Percentiles rank a stretch among this genome's conserved stretches.
Conservation (phyloP, 2,888 invertebrate genomes). For the Tupiocoris notatus region DNA sequence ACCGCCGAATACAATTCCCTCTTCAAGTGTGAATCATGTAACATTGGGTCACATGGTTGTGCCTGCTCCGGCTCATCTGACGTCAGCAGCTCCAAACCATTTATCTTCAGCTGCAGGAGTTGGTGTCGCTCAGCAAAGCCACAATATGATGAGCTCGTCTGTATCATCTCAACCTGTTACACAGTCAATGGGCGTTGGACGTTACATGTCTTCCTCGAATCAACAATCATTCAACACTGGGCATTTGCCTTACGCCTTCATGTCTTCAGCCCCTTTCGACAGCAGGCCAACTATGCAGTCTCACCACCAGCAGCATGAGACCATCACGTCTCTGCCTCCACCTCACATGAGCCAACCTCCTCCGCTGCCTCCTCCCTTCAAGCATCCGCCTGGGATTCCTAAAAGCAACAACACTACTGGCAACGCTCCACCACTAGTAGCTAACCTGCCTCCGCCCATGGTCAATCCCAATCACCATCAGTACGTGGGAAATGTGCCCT, state of each 20-base stretch:
- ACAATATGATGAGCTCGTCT: background rate
- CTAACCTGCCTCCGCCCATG: constrained; percentile 22
- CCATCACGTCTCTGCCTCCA: constrained; percentile 12
- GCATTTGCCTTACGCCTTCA: constrained; percentile 24
- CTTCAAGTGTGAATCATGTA: background rate
- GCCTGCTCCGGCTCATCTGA: background rate
- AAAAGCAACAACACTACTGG: constrained; percentile 1
- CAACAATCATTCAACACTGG: background rate
- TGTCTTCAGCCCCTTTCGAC: background rate
- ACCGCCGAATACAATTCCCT: background rate
- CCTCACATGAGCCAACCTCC: constrained; percentile 1
- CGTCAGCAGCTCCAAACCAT: background rate
- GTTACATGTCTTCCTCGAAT: background rate
- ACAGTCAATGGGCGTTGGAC: background rate
- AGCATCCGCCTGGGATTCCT: constrained; percentile 25
- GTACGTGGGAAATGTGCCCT: constrained; percentile 29
- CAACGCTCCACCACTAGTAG: constrained; percentile 1
- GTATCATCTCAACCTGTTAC: background rate
- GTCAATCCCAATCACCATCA: constrained; percentile 9
- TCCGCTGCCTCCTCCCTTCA: constrained; percentile 21
- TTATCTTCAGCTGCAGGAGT: background rate
- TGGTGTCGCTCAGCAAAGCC: background rate
- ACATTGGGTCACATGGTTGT: background rate
- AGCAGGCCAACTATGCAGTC: background rate
- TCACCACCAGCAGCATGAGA: background rate